Evolutionary conservation across 2,888 invertebrate genomes (phyloP).

Genomic region (Sinelater perroti): DNA sequence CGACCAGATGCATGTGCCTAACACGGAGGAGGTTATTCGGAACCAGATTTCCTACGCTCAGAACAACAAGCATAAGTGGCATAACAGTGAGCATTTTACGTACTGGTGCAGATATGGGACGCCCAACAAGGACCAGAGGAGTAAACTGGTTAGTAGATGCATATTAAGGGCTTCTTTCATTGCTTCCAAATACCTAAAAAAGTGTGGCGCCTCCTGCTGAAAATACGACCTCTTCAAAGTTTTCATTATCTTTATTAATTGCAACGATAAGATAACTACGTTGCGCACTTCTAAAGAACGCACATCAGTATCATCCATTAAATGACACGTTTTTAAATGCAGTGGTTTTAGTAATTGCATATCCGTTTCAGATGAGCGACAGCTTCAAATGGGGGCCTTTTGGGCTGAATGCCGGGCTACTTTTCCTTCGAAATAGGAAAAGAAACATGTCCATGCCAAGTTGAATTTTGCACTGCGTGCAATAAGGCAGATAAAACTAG

Average conservation of each 20-base stretch:
- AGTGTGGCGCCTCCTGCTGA: too few species aligned
- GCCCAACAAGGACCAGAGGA: conserved; percentile 56
- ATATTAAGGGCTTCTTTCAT: too few species aligned
- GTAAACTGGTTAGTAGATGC: conserved; percentile 70
- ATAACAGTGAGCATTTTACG: conserved; percentile 73
- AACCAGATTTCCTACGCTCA: conserved; percentile 70
- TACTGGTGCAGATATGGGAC: conserved; percentile 76
- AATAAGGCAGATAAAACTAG: too few species aligned
- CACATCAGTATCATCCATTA: too few species aligned
- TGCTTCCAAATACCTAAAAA: too few species aligned
- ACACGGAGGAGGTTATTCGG: conserved; percentile 73
- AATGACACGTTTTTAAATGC: too few species aligned
- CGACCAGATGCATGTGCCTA: conserved; percentile 74
- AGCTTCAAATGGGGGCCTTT: conserved; percentile 76
- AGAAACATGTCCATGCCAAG: conserved; percentile 21
- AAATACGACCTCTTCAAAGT: too few species aligned
- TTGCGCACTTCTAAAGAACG: conserved; percentile 28
- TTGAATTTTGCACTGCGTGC: too few species aligned
- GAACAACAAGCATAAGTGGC: conserved; percentile 71
- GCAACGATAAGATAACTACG: conserved; percentile 30
- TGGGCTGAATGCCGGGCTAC: conserved; percentile 74
- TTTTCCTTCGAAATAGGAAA: conserved; percentile 60
- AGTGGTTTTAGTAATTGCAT: too few species aligned
- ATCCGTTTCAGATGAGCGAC: conserved; percentile 78
- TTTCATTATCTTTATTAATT: conserved; percentile 14